Percentiles rank a stretch among this genome's conserved stretches.
Evolutionary conservation across 2,888 invertebrate species (phyloP).

Genomic region (Machimus rusticus): DNA sequence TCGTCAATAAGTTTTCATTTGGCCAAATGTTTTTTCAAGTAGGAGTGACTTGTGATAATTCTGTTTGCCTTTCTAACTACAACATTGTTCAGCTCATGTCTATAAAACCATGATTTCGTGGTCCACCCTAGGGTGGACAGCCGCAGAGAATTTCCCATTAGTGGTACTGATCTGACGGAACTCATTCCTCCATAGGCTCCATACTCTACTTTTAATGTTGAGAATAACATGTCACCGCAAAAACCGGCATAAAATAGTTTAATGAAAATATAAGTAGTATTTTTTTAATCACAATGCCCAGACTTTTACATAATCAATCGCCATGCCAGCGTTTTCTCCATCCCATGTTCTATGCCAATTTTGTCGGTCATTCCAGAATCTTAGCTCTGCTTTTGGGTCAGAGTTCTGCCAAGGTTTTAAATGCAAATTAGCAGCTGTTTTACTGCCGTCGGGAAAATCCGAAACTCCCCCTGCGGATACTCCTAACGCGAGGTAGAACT

Average conservation of each 20-base stretch:
- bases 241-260: background rate
- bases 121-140: too few species aligned
- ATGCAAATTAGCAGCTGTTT: constrained; percentile 46
- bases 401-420: constrained; percentile 79
- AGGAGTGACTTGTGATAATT: too few species aligned
- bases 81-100: too few species aligned
- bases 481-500: constrained; percentile 82
- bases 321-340: constrained; percentile 61
- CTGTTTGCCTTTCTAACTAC: too few species aligned
- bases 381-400: constrained; percentile 71
- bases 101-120: too few species aligned
- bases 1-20: too few species aligned
- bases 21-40: too few species aligned
- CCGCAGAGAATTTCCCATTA: too few species aligned
- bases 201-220: too few species aligned
- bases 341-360: constrained; percentile 76
- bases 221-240: background rate
- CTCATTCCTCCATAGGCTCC: too few species aligned
- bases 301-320: constrained; percentile 58
- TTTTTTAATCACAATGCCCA: constrained; percentile 55
- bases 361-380: constrained; percentile 73
- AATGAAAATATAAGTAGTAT: too few species aligned
- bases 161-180: too few species aligned
- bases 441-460: constrained; percentile 70
- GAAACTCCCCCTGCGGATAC: constrained; percentile 80